Percentiles rank a stretch among this genome's conserved stretches.
Evolutionary conservation across 2,888 invertebrate species (phyloP).

Genomic region (Drosophila antonietae): DNA sequence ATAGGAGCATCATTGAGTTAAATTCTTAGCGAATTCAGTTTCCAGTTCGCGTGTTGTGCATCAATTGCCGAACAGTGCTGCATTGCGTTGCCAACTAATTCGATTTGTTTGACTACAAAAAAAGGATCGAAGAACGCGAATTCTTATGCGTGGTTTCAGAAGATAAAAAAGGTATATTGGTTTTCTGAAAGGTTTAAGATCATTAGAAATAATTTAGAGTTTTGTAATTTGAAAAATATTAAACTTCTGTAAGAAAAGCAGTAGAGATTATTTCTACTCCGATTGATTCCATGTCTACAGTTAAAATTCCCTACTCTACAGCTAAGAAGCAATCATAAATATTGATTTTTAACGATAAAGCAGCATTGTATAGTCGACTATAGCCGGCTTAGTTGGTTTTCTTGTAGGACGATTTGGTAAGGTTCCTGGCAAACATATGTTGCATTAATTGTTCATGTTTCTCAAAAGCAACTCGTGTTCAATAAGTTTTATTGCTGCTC

Average conservation of each 20-base stretch:
- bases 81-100: slow-evolving; percentile 65
- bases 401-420: slow-evolving; percentile 26
- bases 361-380: slow-evolving; percentile 6
- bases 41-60: slow-evolving; percentile 60
- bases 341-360: neutral
- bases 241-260: no score
- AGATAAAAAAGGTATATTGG: neutral
- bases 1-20: slow-evolving; percentile 14
- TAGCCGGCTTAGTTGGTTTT: neutral
- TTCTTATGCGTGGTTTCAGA: neutral
- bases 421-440: slow-evolving; percentile 68
- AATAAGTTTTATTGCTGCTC: slow-evolving; percentile 79
- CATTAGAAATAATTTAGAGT: neutral
- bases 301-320: no score
- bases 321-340: neutral
- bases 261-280: no score
- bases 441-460: slow-evolving; percentile 79
- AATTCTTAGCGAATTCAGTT: slow-evolving; percentile 15
- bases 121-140: slow-evolving; percentile 21
- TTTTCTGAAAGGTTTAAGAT: neutral
- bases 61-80: slow-evolving; percentile 51
- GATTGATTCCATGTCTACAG: neutral
- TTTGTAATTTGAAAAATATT: neutral
- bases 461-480: slow-evolving; percentile 76
- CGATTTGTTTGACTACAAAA: slow-evolving; percentile 60